These are phyloP conservation scores for Hepsetus odoe DNA, from an alignment of 2,113 vertebrate species.

Conservation along the genomic window DNA sequence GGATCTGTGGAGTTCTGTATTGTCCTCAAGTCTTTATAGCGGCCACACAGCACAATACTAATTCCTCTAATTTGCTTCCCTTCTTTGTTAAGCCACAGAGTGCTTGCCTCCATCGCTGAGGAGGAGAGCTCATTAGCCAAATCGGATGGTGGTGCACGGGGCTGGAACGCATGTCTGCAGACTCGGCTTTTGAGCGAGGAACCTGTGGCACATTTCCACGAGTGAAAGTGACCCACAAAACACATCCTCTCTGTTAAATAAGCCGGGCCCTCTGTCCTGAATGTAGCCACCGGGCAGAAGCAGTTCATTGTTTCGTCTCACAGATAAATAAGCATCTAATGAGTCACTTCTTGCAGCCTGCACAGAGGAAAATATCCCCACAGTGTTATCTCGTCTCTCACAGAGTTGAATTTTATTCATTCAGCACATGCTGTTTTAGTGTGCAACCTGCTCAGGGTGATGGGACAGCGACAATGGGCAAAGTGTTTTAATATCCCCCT, in stretches of 20 bases:
- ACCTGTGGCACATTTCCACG: neutral
- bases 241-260: neutral
- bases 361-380: neutral
- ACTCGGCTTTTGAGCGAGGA: neutral
- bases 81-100: neutral
- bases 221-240: neutral
- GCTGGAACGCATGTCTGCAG: neutral
- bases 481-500: neutral
- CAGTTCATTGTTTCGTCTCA: neutral
- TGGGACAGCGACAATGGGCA: neutral
- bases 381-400: neutral
- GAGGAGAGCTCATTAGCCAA: slow-evolving; percentile 19
- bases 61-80: neutral
- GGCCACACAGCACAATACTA: neutral
- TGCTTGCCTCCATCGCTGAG: neutral
- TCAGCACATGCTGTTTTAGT: neutral
- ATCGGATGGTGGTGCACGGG: neutral
- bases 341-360: neutral
- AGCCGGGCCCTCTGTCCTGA: neutral
- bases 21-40: neutral
- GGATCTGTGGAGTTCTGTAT: neutral
- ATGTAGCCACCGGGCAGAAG: neutral
- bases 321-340: neutral
- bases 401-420: neutral
- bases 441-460: neutral